These are phyloP conservation scores for Brienomyrus longianalis DNA, from an alignment of 2,113 vertebrate genomes.

Conservation along the genomic window DNA sequence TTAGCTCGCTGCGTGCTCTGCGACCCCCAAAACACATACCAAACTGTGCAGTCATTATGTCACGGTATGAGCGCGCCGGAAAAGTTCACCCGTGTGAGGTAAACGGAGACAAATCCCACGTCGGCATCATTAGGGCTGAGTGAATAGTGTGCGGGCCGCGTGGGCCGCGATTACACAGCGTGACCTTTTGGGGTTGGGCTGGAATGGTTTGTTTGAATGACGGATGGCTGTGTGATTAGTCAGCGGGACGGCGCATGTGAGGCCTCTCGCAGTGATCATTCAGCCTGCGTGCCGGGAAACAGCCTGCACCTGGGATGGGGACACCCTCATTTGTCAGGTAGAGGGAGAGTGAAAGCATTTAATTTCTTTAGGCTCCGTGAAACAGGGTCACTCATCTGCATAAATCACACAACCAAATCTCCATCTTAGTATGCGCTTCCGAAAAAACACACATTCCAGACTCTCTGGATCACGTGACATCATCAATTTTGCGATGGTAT, in stretches of 20 bases:
- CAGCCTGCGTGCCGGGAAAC: neutral
- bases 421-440: neutral
- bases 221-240: constrained; percentile 18
- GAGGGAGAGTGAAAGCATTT: neutral
- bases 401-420: neutral
- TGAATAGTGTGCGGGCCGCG: neutral
- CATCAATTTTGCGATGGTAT: neutral
- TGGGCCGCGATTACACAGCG: neutral
- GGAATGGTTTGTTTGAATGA: constrained; percentile 17
- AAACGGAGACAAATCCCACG: constrained; percentile 5
- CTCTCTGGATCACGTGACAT: neutral
- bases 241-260: neutral
- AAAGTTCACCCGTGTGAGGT: neutral
- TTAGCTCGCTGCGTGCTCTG: neutral
- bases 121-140: neutral
- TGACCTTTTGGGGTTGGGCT: constrained; percentile 15
- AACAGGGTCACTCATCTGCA: neutral
- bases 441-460: neutral
- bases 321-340: constrained; percentile 1
- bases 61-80: neutral
- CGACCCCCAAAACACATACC: neutral
- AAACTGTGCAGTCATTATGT: neutral
- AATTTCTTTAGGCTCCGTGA: neutral
- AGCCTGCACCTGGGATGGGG: constrained; percentile 9
- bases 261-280: neutral